phyloP scores from a whole-genome alignment of 2,113 vertebrate genomes.

The Lophochroa leadbeateri region DNA sequence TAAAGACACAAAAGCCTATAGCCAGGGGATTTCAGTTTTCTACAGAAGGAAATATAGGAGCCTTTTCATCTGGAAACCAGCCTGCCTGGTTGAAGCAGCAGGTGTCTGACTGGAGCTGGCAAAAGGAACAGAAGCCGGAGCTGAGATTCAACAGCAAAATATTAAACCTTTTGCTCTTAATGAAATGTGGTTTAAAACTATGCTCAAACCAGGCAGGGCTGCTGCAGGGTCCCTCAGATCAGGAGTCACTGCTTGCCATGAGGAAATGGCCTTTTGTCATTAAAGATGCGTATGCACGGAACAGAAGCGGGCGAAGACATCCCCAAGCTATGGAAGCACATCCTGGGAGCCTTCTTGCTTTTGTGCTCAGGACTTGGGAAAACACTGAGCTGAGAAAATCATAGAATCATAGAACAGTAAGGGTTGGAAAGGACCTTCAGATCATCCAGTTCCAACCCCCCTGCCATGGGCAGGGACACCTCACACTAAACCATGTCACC shows the following conservation, averaged over 20 bases:
- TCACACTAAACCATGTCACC: no score
- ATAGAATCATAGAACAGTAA: no score
- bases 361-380: not conserved
- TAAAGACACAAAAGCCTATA: not conserved
- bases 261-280: not conserved
- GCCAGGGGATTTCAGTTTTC: not conserved
- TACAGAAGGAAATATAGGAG: not conserved
- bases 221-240: not conserved
- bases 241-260: not conserved
- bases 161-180: not conserved
- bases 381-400: not conserved
- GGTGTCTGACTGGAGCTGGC: not conserved
- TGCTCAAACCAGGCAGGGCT: not conserved
- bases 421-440: no score
- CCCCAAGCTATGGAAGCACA: fast-evolving
- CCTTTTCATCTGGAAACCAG: not conserved
- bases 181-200: not conserved
- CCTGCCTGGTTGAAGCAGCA: not conserved
- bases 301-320: not conserved
- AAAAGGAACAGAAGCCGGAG: not conserved
- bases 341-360: not conserved
- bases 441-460: no score
- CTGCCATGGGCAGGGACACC: no score
- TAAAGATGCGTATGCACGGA: fast-evolving
- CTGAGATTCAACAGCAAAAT: not conserved